A percentile compares a stretch with the other conserved stretches of the same genome.
Evolutionary conservation across 2,797 vertebrate genomes (phyloP).

Genomic region (Lagothrix lagotricha): DNA sequence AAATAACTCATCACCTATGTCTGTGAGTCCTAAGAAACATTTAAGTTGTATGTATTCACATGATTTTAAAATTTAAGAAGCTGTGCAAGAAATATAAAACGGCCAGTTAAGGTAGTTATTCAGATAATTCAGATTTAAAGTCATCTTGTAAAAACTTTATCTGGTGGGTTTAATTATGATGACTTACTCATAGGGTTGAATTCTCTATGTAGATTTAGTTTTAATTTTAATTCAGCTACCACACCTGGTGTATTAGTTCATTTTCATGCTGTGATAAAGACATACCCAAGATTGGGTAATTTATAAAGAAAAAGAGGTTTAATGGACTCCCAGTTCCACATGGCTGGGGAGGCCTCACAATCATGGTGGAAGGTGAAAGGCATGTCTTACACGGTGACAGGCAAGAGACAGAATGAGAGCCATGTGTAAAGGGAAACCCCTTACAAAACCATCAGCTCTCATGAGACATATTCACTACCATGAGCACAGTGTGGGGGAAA

Average conservation of each 20-base stretch:
- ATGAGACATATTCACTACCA: not conserved
- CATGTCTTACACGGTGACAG: not conserved
- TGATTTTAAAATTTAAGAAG: constrained; percentile 46
- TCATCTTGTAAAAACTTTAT: constrained; percentile 54
- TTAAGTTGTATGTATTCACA: not conserved
- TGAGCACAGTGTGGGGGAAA: not conserved
- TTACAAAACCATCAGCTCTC: not conserved
- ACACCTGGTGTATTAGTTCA: not conserved
- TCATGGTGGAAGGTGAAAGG: not conserved
- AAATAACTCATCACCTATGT: constrained; percentile 46
- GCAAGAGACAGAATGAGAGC: not conserved
- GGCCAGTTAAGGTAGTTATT: constrained; percentile 34
- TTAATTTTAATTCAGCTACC: constrained; percentile 51
- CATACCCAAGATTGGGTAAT: not conserved
- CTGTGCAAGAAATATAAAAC: constrained; percentile 1
- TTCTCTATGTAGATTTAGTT: constrained; percentile 50
- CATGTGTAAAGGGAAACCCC: not conserved
- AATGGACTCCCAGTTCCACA: not conserved
- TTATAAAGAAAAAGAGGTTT: not conserved
- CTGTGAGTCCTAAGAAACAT: not conserved
- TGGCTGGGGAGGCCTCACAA: not conserved
- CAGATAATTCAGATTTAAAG: constrained; percentile 38
- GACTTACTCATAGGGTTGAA: constrained; percentile 30
- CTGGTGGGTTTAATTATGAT: constrained; percentile 56
- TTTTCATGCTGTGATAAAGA: not conserved